phyloP scores from a whole-genome alignment of 1,140 invertebrate species.

The Oryzaephilus surinamensis region DNA sequence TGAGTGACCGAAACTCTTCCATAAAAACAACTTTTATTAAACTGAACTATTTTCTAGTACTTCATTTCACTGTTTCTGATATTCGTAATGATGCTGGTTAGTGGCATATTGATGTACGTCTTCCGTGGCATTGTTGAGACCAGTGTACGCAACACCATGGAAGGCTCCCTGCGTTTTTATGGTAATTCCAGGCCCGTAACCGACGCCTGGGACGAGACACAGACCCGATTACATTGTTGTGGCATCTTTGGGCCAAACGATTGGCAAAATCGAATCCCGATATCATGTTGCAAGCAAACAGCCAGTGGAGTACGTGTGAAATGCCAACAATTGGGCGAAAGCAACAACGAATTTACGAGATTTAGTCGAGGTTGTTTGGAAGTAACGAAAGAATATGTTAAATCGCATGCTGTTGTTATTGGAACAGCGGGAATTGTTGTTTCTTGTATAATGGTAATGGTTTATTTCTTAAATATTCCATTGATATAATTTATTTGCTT shows the following conservation, averaged over 20 bases:
- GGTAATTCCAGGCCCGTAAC: constrained; percentile 54
- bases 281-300: constrained; percentile 67
- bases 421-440: constrained; percentile 71
- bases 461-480: constrained; percentile 8
- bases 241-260: constrained; percentile 63
- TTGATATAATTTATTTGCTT: constrained; percentile 14
- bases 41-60: constrained; percentile 52
- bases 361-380: constrained; percentile 63
- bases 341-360: constrained; percentile 49
- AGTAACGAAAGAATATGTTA: constrained; percentile 56
- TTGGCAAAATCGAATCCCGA: constrained; percentile 64
- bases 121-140: constrained; percentile 67
- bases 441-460: constrained; percentile 67
- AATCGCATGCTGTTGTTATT: constrained; percentile 66
- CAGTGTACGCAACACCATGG: constrained; percentile 67
- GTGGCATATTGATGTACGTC: constrained; percentile 79
- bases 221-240: constrained; percentile 71
- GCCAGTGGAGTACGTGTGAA: constrained; percentile 50
- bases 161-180: constrained; percentile 60
- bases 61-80: constrained; percentile 76
- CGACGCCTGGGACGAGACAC: constrained; percentile 73
- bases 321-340: constrained; percentile 45
- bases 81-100: constrained; percentile 78
- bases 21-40: background rate
- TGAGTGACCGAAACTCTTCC: constrained; percentile 37